Conservation (phyloP, 1,140 invertebrate genomes). For the Phymastichus coffea region DNA sequence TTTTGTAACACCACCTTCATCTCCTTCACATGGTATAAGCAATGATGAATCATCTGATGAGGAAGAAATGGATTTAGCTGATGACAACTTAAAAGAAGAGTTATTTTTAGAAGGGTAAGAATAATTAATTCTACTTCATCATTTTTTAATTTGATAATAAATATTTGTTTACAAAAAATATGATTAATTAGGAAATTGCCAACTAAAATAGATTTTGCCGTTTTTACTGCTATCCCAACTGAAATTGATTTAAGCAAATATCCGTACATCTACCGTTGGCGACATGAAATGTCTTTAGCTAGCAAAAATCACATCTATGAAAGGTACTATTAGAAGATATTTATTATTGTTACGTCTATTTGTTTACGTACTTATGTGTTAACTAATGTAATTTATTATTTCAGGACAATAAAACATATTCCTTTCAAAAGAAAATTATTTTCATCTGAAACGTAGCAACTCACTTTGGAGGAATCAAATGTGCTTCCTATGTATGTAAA, state of each 20-base stretch:
- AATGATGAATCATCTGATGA: slow-evolving; percentile 17
- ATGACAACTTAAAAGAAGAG: slow-evolving; percentile 42
- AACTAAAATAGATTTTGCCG: slow-evolving; percentile 69
- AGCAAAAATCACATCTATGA: slow-evolving; percentile 39
- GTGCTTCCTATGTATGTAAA: slow-evolving; percentile 1
- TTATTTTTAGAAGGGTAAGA: slow-evolving; percentile 54
- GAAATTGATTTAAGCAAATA: slow-evolving; percentile 58
- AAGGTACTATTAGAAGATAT: slow-evolving; percentile 1
- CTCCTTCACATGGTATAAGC: not conserved
- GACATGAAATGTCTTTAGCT: slow-evolving; percentile 53
- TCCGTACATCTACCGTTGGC: slow-evolving; percentile 71
- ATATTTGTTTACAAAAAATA: slow-evolving; percentile 11
- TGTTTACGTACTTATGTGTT: not conserved
- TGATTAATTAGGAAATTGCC: slow-evolving; percentile 59
- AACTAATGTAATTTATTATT: not conserved
- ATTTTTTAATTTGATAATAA: slow-evolving; percentile 21
- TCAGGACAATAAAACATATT: not conserved
- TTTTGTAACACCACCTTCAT: slow-evolving; percentile 15
- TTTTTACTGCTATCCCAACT: slow-evolving; percentile 65
- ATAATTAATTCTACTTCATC: slow-evolving; percentile 57
- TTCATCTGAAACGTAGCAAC: not conserved
- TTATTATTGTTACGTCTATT: not conserved
- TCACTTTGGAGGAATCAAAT: not conserved
- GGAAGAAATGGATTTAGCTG: slow-evolving; percentile 20
- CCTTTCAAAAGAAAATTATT: slow-evolving; percentile 20